A percentile compares a stretch with the other conserved stretches of the same genome.
These are phyloP conservation scores for Cephus nigrinus DNA, from an alignment of 2,888 invertebrate species.

Conservation along the genomic window DNA sequence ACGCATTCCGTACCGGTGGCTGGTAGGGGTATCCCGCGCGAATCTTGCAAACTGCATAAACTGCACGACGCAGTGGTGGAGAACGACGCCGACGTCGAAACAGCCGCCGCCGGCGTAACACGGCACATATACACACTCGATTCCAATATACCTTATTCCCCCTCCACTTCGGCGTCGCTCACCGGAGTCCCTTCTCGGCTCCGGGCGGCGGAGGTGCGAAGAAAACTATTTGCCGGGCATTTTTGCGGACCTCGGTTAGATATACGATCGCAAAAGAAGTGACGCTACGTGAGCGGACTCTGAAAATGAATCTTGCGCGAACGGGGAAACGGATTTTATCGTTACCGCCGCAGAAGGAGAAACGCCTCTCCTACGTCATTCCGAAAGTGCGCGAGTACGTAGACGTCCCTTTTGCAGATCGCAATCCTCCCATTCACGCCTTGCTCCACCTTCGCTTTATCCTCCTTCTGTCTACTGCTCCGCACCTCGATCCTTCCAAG, in stretches of 20 bases:
- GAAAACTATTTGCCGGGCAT: slow-evolving; percentile 53
- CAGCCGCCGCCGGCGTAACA: background rate
- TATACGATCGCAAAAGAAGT: slow-evolving; percentile 55
- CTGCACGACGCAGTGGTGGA: slow-evolving; percentile 3
- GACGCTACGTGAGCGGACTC: slow-evolving; percentile 56
- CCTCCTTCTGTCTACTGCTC: background rate
- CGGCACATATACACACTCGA: background rate
- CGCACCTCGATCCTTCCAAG: background rate
- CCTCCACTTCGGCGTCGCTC: slow-evolving; percentile 10
- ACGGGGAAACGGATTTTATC: slow-evolving; percentile 46
- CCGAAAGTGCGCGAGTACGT: background rate
- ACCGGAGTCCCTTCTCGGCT: background rate
- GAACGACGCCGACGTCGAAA: background rate
- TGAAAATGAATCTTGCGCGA: slow-evolving; percentile 38
- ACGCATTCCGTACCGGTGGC: slow-evolving; percentile 40
- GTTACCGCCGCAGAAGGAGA: slow-evolving; percentile 36
- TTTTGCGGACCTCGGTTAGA: slow-evolving; percentile 48
- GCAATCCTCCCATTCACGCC: background rate
- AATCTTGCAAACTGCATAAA: slow-evolving; percentile 30
- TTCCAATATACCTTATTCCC: background rate
- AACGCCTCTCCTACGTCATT: background rate
- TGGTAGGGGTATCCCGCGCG: slow-evolving; percentile 31
- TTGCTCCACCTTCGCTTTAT: background rate
- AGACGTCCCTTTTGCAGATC: slow-evolving; percentile 21
- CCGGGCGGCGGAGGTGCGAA: slow-evolving; percentile 49